phyloP scores from a whole-genome alignment of 2,888 invertebrate species.

The Asteroscopus sphinx region DNA sequence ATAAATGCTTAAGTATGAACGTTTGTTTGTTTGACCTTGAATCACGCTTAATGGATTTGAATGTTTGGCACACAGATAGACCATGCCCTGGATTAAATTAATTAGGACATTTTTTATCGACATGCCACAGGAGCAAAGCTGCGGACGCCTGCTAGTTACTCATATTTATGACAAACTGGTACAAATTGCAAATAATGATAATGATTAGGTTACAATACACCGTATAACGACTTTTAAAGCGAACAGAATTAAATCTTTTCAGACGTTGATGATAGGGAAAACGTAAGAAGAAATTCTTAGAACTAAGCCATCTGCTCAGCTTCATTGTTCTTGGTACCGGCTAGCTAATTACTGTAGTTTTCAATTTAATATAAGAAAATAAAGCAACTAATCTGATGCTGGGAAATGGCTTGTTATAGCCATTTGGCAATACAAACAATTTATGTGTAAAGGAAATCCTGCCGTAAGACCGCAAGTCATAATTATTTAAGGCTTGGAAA shows the following conservation, averaged over 20 bases:
- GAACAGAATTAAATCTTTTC: slow-evolving; percentile 3
- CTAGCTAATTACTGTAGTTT: background rate
- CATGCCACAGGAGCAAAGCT: too few species aligned
- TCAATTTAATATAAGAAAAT: slow-evolving; percentile 2
- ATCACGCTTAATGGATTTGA: too few species aligned
- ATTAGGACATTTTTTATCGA: too few species aligned
- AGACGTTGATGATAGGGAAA: background rate
- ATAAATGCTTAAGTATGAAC: too few species aligned
- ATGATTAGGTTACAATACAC: background rate
- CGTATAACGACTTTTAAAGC: slow-evolving; percentile 9
- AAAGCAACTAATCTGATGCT: slow-evolving; percentile 2
- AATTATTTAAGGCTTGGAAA: background rate
- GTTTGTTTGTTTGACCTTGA: too few species aligned
- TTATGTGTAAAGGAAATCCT: slow-evolving; percentile 29
- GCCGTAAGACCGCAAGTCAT: slow-evolving; percentile 10
- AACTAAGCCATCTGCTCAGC: too few species aligned
- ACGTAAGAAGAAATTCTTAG: background rate
- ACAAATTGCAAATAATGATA: background rate
- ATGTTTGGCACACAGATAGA: too few species aligned
- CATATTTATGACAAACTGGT: background rate
- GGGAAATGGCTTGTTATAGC: slow-evolving; percentile 1
- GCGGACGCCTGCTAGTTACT: too few species aligned
- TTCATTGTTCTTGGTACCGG: too few species aligned
- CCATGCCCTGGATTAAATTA: too few species aligned
- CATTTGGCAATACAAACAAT: background rate